phyloP scores from a whole-genome alignment of 2,797 vertebrate genomes.

The Darevskia mixta region DNA sequence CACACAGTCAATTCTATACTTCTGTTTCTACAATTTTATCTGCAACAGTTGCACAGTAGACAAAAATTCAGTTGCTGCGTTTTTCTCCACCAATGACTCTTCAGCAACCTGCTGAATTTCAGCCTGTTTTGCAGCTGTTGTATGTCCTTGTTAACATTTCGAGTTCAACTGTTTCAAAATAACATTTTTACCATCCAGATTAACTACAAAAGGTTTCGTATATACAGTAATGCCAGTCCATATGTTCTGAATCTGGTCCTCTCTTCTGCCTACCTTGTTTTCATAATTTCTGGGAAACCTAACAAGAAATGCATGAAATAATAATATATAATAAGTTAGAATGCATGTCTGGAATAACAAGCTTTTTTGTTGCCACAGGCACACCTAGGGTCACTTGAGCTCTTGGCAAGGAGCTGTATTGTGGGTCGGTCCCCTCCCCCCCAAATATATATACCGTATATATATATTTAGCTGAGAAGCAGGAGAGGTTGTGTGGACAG shows the following conservation, averaged over 20 bases:
- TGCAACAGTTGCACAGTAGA: too few species aligned
- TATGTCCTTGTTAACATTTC: neutral
- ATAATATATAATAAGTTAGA: conserved; percentile 33
- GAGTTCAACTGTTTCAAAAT: conserved; percentile 4
- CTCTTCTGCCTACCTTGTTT: neutral
- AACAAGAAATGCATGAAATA: conserved; percentile 18
- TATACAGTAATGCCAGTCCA: neutral
- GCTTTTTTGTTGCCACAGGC: neutral
- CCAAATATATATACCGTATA: too few species aligned
- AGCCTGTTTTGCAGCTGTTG: too few species aligned
- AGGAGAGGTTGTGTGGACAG: too few species aligned
- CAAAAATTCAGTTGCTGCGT: too few species aligned
- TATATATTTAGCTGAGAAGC: too few species aligned
- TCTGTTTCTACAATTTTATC: too few species aligned
- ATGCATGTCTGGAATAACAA: neutral
- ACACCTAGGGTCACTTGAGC: too few species aligned
- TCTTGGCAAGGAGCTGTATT: too few species aligned
- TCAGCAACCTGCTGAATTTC: too few species aligned
- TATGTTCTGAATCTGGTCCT: neutral
- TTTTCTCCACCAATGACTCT: too few species aligned
- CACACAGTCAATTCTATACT: neutral
- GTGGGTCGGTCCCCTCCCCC: too few species aligned
- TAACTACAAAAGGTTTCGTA: neutral
- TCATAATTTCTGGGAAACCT: conserved; percentile 13
- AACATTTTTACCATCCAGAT: neutral